phyloP scores from a whole-genome alignment of 2,888 invertebrate genomes.

The Ommatoiulus sabulosus region DNA sequence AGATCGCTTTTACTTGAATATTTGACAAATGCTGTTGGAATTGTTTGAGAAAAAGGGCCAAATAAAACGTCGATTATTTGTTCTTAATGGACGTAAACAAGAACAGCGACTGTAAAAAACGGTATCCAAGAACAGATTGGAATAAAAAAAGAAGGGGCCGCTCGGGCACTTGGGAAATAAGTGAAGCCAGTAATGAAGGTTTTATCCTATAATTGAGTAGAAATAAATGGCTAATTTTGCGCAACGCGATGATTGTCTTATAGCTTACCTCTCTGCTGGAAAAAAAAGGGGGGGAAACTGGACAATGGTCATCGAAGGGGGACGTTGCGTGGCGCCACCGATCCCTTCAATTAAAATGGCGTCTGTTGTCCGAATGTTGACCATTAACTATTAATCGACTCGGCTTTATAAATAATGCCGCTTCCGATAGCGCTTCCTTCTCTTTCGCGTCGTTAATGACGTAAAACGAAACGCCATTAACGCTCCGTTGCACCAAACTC shows the following conservation, averaged over 20 bases:
- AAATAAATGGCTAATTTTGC: conserved; percentile 37
- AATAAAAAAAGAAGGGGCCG: neutral
- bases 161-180: conserved; percentile 5
- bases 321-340: neutral
- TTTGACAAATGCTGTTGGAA: too few relatives aligned
- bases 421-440: too few relatives aligned
- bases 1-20: too few relatives aligned
- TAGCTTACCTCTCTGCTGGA: neutral
- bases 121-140: neutral
- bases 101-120: neutral
- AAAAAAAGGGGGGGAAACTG: neutral
- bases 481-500: too few relatives aligned
- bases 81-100: neutral
- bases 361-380: neutral
- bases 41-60: too few relatives aligned
- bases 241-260: conserved; percentile 18
- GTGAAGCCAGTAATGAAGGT: conserved; percentile 35
- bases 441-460: too few relatives aligned
- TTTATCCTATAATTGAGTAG: conserved; percentile 40
- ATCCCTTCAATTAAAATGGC: neutral
- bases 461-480: too few relatives aligned
- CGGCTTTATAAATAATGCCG: neutral
- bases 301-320: conserved; percentile 9
- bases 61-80: conserved; percentile 10
- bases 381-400: conserved; percentile 39